Evolutionary conservation across 2,113 vertebrate genomes (phyloP).

Genomic region (Chauna torquata): DNA sequence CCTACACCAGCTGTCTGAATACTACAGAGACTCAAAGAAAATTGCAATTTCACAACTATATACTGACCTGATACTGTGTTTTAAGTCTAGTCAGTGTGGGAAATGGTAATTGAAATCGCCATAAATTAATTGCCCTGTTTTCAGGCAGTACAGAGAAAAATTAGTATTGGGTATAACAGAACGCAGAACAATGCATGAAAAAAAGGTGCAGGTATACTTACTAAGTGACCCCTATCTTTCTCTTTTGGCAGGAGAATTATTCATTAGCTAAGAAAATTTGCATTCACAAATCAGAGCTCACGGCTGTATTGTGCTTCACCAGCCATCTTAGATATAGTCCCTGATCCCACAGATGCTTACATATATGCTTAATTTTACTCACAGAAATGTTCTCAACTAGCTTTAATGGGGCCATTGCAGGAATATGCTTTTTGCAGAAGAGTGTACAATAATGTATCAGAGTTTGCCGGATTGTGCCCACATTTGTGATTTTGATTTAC

Average conservation of each 20-base stretch:
- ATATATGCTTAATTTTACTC: not conserved
- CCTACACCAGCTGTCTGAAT: not conserved
- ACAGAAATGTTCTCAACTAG: not conserved
- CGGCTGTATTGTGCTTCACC: not conserved
- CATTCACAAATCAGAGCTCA: not conserved
- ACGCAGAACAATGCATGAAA: not conserved
- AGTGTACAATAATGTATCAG: not conserved
- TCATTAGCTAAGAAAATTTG: not conserved
- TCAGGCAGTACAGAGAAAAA: slow-evolving; percentile 9
- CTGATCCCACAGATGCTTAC: not conserved
- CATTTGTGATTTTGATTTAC: not conserved
- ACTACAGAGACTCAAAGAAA: slow-evolving; percentile 32
- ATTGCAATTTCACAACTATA: not conserved
- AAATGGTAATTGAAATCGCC: slow-evolving; percentile 41
- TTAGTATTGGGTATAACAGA: not conserved
- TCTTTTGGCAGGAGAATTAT: not conserved
- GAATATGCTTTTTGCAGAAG: not conserved
- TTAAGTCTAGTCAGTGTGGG: slow-evolving; percentile 21
- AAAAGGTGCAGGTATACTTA: not conserved
- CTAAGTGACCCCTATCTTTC: not conserved
- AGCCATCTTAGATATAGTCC: not conserved
- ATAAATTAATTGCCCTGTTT: slow-evolving; percentile 43
- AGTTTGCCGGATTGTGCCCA: not conserved
- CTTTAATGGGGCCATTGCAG: not conserved
- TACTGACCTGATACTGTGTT: not conserved